Conservation (phyloP, 1,140 invertebrate genomes). For the Amyelois transitella region DNA sequence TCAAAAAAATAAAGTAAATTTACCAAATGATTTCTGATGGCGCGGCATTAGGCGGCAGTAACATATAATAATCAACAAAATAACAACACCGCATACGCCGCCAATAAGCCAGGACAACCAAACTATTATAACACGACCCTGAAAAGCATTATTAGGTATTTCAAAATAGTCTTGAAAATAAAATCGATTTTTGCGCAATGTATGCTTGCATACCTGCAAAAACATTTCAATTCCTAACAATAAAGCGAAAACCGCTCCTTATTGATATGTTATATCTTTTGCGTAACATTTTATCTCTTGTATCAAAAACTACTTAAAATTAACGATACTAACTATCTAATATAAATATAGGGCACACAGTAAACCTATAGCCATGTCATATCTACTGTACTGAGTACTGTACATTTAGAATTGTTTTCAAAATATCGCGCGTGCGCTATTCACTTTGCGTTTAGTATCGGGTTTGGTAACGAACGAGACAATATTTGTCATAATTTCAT, state of each 20-base stretch:
- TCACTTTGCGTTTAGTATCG: constrained; percentile 13
- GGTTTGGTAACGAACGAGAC: too few relatives aligned
- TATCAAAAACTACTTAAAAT: constrained; percentile 35
- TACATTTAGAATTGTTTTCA: constrained; percentile 10
- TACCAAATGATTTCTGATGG: constrained; percentile 72
- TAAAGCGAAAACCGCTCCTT: constrained; percentile 51
- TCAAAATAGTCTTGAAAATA: constrained; percentile 7
- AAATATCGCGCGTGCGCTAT: constrained; percentile 24
- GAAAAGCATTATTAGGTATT: constrained; percentile 31
- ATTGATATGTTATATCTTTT: constrained; percentile 46
- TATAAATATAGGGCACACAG: constrained; percentile 14
- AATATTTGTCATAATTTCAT: too few relatives aligned
- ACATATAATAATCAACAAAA: constrained; percentile 71
- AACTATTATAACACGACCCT: constrained; percentile 72
- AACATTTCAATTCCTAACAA: constrained; percentile 68
- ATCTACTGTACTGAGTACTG: background rate
- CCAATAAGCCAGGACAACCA: constrained; percentile 74
- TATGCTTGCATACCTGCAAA: constrained; percentile 50
- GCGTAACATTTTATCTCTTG: constrained; percentile 55
- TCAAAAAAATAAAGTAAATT: constrained; percentile 10
- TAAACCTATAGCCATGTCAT: constrained; percentile 19
- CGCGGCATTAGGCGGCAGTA: constrained; percentile 75
- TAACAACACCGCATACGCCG: constrained; percentile 69
- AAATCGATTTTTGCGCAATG: background rate
- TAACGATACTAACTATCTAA: constrained; percentile 35